Percentiles rank a stretch among this genome's conserved stretches.
phyloP scores from a whole-genome alignment of 2,113 vertebrate genomes.

The Psettodes erumei region DNA sequence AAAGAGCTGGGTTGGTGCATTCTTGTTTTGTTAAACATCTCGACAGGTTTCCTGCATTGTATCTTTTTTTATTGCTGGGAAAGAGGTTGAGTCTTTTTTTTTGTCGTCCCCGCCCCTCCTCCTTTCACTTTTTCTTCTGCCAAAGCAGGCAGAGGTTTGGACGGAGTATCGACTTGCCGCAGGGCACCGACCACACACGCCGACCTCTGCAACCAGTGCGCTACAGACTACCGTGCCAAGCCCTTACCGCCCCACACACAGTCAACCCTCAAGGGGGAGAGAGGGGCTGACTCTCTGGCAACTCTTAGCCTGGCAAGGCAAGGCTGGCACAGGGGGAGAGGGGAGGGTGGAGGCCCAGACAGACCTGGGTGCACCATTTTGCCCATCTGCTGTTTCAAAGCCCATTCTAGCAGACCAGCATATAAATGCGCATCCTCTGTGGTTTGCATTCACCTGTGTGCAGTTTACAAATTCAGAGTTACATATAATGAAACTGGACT shows the following conservation, averaged over 20 bases:
- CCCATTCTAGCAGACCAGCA: constrained; percentile 46
- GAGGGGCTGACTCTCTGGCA: constrained; percentile 51
- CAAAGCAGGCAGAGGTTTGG: constrained; percentile 44
- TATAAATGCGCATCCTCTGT: constrained; percentile 50
- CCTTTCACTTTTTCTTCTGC: constrained; percentile 7
- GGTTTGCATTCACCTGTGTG: constrained; percentile 26
- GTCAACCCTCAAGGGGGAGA: constrained; percentile 17
- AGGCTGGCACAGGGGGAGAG: constrained; percentile 46
- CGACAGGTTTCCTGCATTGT: background rate
- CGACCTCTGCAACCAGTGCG: constrained; percentile 52
- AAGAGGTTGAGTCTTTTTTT: background rate
- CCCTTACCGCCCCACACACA: constrained; percentile 36
- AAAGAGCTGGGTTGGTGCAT: background rate
- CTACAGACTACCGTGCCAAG: constrained; percentile 48
- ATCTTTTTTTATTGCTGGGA: background rate
- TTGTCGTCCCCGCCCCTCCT: background rate
- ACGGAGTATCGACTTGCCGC: constrained; percentile 33
- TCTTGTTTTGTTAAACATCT: background rate
- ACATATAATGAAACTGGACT: background rate
- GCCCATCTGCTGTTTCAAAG: constrained; percentile 73
- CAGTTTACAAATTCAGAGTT: constrained; percentile 3
- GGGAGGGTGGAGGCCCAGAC: constrained; percentile 39
- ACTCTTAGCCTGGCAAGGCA: constrained; percentile 42
- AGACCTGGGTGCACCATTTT: constrained; percentile 56
- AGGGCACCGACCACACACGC: constrained; percentile 43